Conservation (phyloP, 2,113 vertebrate species). For the Planiliza haematocheilus region DNA sequence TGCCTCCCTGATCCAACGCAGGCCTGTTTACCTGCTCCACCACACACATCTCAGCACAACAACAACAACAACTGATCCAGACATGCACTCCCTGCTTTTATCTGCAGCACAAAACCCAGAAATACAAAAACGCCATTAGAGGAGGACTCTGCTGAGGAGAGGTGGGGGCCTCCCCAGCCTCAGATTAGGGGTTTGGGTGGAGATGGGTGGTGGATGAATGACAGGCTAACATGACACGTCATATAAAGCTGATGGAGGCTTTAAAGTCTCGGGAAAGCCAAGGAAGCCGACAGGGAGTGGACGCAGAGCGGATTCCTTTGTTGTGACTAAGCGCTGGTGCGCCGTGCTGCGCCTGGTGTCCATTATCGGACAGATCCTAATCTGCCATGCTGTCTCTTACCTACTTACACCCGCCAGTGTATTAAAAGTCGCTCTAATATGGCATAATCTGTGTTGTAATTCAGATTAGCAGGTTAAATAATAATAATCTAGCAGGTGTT, state of each 20-base stretch:
- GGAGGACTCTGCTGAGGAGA: not conserved
- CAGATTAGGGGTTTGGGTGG: slow-evolving; percentile 15
- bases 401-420: not conserved
- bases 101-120: not conserved
- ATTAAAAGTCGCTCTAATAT: too few species aligned
- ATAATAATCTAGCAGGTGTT: too few species aligned
- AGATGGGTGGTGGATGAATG: not conserved
- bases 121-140: not conserved
- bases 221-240: not conserved
- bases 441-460: not conserved
- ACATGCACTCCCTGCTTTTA: not conserved
- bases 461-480: too few species aligned
- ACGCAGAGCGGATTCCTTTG: slow-evolving; percentile 77
- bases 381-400: not conserved
- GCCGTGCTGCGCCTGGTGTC: slow-evolving; percentile 41
- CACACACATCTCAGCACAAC: slow-evolving; percentile 4
- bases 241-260: not conserved
- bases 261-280: not conserved
- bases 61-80: not conserved
- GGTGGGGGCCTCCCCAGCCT: slow-evolving; percentile 16
- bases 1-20: slow-evolving; percentile 23
- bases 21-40: slow-evolving; percentile 57
- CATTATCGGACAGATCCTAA: slow-evolving; percentile 56
- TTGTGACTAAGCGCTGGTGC: slow-evolving; percentile 73
- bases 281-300: slow-evolving; percentile 57